Percentiles rank a stretch among this genome's conserved stretches.
Conservation (phyloP, 2,797 vertebrate species). For the Macrochelys suwanniensis region DNA sequence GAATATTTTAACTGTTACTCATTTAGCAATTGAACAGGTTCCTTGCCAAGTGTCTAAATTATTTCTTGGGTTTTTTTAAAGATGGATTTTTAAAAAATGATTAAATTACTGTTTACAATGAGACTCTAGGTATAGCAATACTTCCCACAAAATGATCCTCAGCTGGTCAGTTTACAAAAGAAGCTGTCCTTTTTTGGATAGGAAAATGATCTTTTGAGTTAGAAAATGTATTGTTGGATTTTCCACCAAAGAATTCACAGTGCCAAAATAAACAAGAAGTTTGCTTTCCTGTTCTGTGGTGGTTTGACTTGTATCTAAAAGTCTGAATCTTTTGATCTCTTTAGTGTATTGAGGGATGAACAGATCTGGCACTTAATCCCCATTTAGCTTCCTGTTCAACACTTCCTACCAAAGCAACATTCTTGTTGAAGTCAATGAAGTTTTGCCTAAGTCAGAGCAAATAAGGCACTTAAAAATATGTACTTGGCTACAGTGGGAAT, state of each 20-base stretch:
- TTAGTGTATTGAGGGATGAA: conserved; percentile 11
- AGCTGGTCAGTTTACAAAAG: conserved; percentile 29
- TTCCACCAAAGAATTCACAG: conserved; percentile 15
- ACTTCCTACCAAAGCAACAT: conserved; percentile 40
- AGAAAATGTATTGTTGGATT: conserved; percentile 58
- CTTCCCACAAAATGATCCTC: conserved; percentile 39
- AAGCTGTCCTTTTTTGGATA: conserved; percentile 78
- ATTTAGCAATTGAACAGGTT: neutral
- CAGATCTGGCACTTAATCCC: conserved; percentile 39
- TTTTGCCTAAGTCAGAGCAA: conserved; percentile 6
- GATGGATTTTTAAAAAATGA: neutral
- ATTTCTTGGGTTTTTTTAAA: conserved; percentile 18
- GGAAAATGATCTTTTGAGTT: conserved; percentile 75
- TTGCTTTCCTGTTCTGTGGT: conserved; percentile 42
- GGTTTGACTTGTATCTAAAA: conserved; percentile 45
- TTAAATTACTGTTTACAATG: conserved; percentile 24
- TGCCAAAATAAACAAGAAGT: conserved; percentile 66
- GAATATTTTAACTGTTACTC: conserved; percentile 28
- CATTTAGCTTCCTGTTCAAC: conserved; percentile 37
- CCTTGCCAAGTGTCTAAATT: conserved; percentile 39
- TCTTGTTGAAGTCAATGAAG: conserved; percentile 24
- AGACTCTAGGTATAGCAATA: conserved; percentile 35
- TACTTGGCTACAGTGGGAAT: neutral
- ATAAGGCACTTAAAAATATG: neutral
- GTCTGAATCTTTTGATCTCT: conserved; percentile 53